Base-by-base conservation (phyloP, 2,113 vertebrate genomes). In the Thunnus maccoyii region DNA sequence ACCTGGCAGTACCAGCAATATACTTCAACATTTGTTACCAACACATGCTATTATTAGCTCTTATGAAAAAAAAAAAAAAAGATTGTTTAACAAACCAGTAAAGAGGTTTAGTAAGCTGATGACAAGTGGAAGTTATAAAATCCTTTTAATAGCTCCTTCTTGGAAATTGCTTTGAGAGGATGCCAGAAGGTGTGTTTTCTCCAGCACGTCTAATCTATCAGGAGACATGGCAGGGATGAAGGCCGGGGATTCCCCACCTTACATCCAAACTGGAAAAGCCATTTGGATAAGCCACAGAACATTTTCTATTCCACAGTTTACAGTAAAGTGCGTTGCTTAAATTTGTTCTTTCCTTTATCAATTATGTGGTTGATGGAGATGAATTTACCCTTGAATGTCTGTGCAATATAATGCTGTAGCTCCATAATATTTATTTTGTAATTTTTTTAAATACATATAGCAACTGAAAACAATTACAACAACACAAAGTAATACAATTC, bases 181-280 rank as follows among this genome's bases (percentile, higher is more conserved):
- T 76, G 71, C 83, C 85, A 83, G 68, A 77, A 85, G 67, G 67
- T 63, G 83, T 84, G 83, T 76, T 6, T 69, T 36, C 61, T 70
- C 63, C 65, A 48, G 76, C 55, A 72, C 11, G 12, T 60, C 41
- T 85, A 51, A 36, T 80, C 64, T 61, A 84, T 84, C 66, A 68
- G 72, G 57, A 84, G 66, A 68, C 51, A 32, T 13, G 27, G 56
- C 55, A 16, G 7, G 71, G 72, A 80, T 83, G 55, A 79, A 65
- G 47, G 13, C 54, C 0, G 68, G 85, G 85, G 77, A 88, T 86
- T 90, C 71, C 86, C 80, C 76, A 18, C 12, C 13, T 71, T 36
- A 7, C 68, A 63, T 82, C 62, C 62, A 70, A 79, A 58, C 73
- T 61, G 11, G 76, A 69, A 44, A 61, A 50, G 56, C 86, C 48